These are phyloP conservation scores for Ashinkailepas kermadecensis DNA, from an alignment of 2,888 invertebrate species.

Conservation along the genomic window DNA sequence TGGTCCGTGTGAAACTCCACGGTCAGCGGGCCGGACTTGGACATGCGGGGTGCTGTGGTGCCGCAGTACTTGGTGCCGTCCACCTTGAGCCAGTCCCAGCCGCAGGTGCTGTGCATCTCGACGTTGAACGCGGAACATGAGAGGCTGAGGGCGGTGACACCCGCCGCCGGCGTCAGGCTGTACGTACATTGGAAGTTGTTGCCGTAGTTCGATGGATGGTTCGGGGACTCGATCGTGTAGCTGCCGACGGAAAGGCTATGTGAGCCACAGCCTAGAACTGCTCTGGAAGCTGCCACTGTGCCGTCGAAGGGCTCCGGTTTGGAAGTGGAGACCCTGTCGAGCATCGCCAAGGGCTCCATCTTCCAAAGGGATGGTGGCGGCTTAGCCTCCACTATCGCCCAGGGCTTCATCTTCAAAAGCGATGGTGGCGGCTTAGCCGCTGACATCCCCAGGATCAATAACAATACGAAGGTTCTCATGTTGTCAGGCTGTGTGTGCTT, in stretches of 20 bases:
- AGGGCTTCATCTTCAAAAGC: too few relatives aligned
- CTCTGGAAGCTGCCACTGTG: not conserved
- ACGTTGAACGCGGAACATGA: not conserved
- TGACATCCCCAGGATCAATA: too few relatives aligned
- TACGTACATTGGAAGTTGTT: slow-evolving; percentile 1
- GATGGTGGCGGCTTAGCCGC: too few relatives aligned
- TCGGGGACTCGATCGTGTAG: slow-evolving; percentile 11
- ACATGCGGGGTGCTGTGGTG: not conserved
- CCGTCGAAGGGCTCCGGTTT: too few relatives aligned
- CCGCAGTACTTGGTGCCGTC: not conserved
- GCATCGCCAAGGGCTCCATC: too few relatives aligned
- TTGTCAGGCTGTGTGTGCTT: too few relatives aligned
- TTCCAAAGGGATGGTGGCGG: too few relatives aligned
- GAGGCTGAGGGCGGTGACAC: not conserved
- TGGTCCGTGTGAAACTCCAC: not conserved
- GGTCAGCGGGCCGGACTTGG: too few relatives aligned
- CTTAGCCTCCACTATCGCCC: too few relatives aligned
- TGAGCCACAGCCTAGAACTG: not conserved
- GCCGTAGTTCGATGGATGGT: not conserved
- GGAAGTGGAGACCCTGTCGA: too few relatives aligned
- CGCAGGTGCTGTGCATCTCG: not conserved
- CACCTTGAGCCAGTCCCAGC: not conserved
- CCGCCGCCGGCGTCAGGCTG: not conserved
- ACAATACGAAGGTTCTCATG: too few relatives aligned
- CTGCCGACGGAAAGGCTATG: not conserved